These are phyloP conservation scores for Rhyacophila brunnea DNA, from an alignment of 1,140 invertebrate genomes.

Conservation along the genomic window DNA sequence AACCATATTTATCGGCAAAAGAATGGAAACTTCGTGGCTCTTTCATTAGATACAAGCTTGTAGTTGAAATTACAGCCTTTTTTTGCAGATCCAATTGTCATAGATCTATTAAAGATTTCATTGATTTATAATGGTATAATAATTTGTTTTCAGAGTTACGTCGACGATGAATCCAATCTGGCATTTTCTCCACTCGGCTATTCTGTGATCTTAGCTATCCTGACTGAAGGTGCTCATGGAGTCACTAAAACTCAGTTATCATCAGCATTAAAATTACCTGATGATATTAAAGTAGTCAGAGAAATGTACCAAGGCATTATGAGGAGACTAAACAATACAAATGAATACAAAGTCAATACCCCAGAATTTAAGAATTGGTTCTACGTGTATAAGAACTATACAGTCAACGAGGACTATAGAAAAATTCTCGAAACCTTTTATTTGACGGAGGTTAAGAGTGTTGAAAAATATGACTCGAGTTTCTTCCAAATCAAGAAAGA, in stretches of 20 bases:
- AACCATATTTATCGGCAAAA: no score
- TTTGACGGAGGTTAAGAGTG: slow-evolving; percentile 59
- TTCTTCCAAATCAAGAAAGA: slow-evolving; percentile 33
- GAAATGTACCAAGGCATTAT: slow-evolving; percentile 52
- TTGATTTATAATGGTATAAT: no score
- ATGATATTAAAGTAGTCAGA: slow-evolving; percentile 49
- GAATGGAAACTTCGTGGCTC: no score
- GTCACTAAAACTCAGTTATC: slow-evolving; percentile 58
- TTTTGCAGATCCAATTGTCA: no score
- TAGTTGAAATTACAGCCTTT: no score
- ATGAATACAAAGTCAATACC: slow-evolving; percentile 53
- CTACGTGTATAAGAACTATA: slow-evolving; percentile 64
- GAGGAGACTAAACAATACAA: slow-evolving; percentile 53
- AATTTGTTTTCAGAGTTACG: slow-evolving; percentile 48
- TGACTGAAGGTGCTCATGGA: slow-evolving; percentile 60
- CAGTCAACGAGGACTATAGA: slow-evolving; percentile 59
- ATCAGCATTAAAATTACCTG: slow-evolving; percentile 56
- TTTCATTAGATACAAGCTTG: no score
- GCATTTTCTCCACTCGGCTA: slow-evolving; percentile 65
- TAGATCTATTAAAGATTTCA: no score
- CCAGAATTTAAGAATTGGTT: slow-evolving; percentile 65
- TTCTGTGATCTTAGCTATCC: slow-evolving; percentile 57
- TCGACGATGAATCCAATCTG: slow-evolving; percentile 58
- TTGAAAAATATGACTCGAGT: slow-evolving; percentile 48
- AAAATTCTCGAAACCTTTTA: slow-evolving; percentile 58